A percentile compares a stretch with the other conserved stretches of the same genome.
Conservation (phyloP, 2,113 vertebrate species). For the Triplophysa rosa region DNA sequence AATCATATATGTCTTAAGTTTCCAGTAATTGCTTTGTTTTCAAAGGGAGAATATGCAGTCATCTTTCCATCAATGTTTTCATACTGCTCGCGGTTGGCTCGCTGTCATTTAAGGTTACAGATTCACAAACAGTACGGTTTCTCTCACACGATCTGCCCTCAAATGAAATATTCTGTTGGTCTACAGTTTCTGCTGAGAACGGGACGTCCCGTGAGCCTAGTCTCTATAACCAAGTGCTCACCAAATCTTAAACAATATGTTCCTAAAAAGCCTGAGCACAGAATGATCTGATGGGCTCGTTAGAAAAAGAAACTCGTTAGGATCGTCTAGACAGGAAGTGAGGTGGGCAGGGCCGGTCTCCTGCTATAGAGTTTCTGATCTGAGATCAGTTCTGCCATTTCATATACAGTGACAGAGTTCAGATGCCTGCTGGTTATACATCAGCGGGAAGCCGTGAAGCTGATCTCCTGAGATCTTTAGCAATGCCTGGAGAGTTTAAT, state of each 20-base stretch:
- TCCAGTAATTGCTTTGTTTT: not conserved
- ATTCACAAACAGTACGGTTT: not conserved
- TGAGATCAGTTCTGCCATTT: not conserved
- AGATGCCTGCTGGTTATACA: not conserved
- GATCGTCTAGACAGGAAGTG: constrained; percentile 74
- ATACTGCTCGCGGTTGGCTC: not conserved
- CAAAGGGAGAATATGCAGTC: not conserved
- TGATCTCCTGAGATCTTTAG: constrained; percentile 30
- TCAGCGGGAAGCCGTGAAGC: constrained; percentile 1
- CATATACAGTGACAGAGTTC: constrained; percentile 8
- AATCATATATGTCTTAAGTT: not conserved
- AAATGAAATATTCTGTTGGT: not conserved
- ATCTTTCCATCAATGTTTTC: constrained; percentile 7
- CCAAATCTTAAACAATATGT: not conserved
- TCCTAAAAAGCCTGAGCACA: not conserved
- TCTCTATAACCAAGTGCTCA: not conserved
- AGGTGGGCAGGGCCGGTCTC: constrained; percentile 23
- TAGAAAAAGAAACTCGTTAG: constrained; percentile 71
- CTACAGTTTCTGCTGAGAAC: not conserved
- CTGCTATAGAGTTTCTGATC: constrained; percentile 9
- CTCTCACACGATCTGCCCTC: not conserved
- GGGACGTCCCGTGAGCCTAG: too few species aligned
- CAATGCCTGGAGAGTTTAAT: constrained; percentile 8
- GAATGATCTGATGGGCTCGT: constrained; percentile 54
- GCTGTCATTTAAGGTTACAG: not conserved